phyloP scores from a whole-genome alignment of 2,888 invertebrate species.

The Rotaria socialis region DNA sequence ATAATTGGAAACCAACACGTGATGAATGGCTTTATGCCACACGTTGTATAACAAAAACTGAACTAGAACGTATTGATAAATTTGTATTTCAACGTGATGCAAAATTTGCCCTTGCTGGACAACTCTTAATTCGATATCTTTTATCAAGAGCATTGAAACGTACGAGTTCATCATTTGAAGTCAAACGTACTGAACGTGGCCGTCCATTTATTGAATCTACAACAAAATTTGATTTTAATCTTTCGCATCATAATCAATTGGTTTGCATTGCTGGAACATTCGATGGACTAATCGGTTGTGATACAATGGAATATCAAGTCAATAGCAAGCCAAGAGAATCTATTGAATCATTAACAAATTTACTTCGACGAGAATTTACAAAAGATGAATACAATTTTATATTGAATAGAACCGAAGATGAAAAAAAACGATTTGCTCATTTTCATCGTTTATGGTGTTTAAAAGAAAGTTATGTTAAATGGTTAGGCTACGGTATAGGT shows the following conservation, averaged over 20 bases:
- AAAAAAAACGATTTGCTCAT: neutral
- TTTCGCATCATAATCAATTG: slow-evolving; percentile 41
- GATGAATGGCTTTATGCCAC: slow-evolving; percentile 39
- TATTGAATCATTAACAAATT: neutral
- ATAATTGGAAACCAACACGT: slow-evolving; percentile 33
- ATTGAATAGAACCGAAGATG: neutral
- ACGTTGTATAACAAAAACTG: slow-evolving; percentile 32
- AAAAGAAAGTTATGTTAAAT: slow-evolving; percentile 46
- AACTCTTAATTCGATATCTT: slow-evolving; percentile 43
- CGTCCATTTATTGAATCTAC: slow-evolving; percentile 40
- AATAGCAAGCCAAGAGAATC: neutral
- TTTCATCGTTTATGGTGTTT: slow-evolving; percentile 44
- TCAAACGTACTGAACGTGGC: slow-evolving; percentile 35
- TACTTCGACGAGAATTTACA: neutral
- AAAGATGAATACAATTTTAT: slow-evolving; percentile 38
- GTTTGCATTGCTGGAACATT: slow-evolving; percentile 32
- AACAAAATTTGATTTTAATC: slow-evolving; percentile 44
- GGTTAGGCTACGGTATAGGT: slow-evolving; percentile 39
- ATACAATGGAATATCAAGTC: slow-evolving; percentile 40
- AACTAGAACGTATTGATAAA: slow-evolving; percentile 32
- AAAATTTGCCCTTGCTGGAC: slow-evolving; percentile 41
- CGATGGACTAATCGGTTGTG: slow-evolving; percentile 34
- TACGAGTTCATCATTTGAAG: slow-evolving; percentile 22
- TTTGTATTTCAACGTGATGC: slow-evolving; percentile 41
- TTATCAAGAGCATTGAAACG: neutral